Percentiles rank a stretch among this genome's conserved stretches.
Evolutionary conservation across 2,797 vertebrate genomes (phyloP).

Genomic region (Menidia menidia): DNA sequence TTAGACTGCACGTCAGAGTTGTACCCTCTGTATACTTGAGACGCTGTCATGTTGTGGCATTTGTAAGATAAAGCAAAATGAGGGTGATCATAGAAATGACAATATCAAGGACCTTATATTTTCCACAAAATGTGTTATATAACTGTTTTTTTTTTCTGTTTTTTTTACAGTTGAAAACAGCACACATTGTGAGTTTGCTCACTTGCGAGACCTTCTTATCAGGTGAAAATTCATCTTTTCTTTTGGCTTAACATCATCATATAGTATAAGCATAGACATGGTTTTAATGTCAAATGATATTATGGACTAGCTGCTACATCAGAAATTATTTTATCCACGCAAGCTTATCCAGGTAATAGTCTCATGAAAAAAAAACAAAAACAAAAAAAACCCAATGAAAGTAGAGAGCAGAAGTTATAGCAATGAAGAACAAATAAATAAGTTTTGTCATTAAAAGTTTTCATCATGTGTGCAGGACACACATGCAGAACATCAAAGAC

Average conservation of each 20-base stretch:
- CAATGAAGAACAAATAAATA: background rate
- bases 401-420: background rate
- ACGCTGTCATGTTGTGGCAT: constrained; percentile 60
- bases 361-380: background rate
- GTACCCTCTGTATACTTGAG: constrained; percentile 32
- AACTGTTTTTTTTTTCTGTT: constrained; percentile 2
- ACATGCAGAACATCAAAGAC: constrained; percentile 99
- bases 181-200: constrained; percentile 96
- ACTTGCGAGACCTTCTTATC: constrained; percentile 96
- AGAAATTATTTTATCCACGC: constrained; percentile 9
- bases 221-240: constrained; percentile 80
- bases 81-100: background rate
- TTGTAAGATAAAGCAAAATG: constrained; percentile 16
- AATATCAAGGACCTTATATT: too few relatives aligned
- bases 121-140: background rate
- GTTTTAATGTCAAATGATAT: background rate
- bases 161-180: constrained; percentile 92
- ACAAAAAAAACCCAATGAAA: background rate
- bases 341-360: background rate
- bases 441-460: background rate
- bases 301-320: background rate
- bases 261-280: background rate
- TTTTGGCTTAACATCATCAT: background rate
- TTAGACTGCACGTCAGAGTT: constrained; percentile 44
- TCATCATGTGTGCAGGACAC: constrained; percentile 84